Percentiles rank a stretch among this genome's conserved stretches.
Conservation (phyloP, 2,888 invertebrate species). For the Argyra leucocephala region DNA sequence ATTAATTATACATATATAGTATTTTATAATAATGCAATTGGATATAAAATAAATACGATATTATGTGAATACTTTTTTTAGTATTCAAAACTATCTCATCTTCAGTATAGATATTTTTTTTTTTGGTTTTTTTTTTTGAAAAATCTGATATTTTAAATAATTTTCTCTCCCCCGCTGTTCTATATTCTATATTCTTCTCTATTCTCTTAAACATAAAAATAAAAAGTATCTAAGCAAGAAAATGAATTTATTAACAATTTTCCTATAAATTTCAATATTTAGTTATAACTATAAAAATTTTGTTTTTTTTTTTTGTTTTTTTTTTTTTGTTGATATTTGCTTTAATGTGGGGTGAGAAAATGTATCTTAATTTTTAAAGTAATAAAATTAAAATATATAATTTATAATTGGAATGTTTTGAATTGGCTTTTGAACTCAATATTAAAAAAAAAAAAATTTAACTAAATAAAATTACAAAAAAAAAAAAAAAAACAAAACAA, state of each 20-base stretch:
- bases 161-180: constrained; percentile 21
- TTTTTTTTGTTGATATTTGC: constrained; percentile 15
- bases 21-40: too few species aligned
- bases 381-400: background rate
- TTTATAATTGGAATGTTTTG: constrained; percentile 3
- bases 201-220: too few species aligned
- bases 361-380: constrained; percentile 11
- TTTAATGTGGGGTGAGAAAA: constrained; percentile 22
- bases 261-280: background rate
- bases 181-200: background rate
- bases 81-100: too few species aligned
- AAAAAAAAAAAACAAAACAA: constrained; percentile 13
- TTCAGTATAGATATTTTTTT: too few species aligned
- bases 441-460: constrained; percentile 10
- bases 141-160: background rate
- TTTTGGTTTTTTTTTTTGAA: too few species aligned
- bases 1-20: too few species aligned
- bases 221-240: too few species aligned
- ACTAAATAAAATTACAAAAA: constrained; percentile 17
- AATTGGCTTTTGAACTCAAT: background rate
- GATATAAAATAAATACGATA: too few species aligned
- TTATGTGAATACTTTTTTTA: too few species aligned
- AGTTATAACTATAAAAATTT: background rate
- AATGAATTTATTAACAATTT: background rate
- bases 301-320: constrained; percentile 11